Percentiles rank a stretch among this genome's conserved stretches.
Evolutionary conservation across 2,113 vertebrate genomes (phyloP).

Genomic region (Sinosuthora webbiana): DNA sequence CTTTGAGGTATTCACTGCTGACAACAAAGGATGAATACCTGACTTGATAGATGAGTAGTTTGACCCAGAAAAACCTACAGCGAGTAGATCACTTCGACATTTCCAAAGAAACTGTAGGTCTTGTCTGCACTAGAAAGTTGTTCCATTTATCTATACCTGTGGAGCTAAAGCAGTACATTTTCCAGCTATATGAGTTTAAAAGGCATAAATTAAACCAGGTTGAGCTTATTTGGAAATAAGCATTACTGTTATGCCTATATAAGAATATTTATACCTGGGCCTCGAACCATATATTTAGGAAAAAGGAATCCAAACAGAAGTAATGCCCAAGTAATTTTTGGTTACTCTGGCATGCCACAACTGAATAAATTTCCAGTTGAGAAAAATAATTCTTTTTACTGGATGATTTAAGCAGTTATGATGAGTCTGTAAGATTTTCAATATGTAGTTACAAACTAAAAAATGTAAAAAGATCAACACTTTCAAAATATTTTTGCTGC

Average conservation of each 20-base stretch:
- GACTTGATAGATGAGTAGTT: constrained; percentile 48
- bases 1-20: constrained; percentile 48
- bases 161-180: neutral
- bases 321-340: neutral
- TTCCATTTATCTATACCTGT: constrained; percentile 5
- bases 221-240: constrained; percentile 18
- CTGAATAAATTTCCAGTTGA: neutral
- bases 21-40: constrained; percentile 62
- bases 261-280: neutral
- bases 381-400: neutral
- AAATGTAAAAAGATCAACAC: neutral
- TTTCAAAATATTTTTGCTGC: neutral
- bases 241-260: neutral
- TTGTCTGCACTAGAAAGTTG: neutral
- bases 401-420: neutral
- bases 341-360: neutral
- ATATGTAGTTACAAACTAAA: neutral
- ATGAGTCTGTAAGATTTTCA: neutral
- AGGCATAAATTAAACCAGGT: constrained; percentile 14
- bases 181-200: neutral
- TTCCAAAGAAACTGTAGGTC: constrained; percentile 12
- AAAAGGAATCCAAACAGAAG: neutral
- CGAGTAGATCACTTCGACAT: constrained; percentile 20
- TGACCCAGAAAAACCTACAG: constrained; percentile 38
- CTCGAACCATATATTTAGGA: neutral